phyloP scores from a whole-genome alignment of 2,113 vertebrate species.

The Takifugu flavidus region DNA sequence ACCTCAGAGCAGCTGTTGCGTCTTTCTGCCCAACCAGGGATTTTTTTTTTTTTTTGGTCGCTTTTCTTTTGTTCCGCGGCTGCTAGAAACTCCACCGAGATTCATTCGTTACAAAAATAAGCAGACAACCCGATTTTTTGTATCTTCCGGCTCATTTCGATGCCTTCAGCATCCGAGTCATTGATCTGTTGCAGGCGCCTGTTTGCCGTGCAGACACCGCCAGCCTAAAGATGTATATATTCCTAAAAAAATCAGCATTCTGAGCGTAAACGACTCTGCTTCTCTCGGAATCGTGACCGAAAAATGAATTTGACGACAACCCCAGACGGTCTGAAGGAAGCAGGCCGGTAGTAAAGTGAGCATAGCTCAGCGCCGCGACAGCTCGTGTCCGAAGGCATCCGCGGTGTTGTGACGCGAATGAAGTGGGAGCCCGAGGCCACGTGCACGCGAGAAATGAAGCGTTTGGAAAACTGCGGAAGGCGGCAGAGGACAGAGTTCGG shows the following conservation, averaged over 20 bases:
- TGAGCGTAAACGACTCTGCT: constrained; percentile 27
- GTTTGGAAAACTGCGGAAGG: constrained; percentile 30
- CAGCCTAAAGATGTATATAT: too few species aligned
- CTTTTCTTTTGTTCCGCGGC: constrained; percentile 30
- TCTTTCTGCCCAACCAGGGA: constrained; percentile 2
- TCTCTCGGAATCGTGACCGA: constrained; percentile 37
- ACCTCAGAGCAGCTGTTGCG: constrained; percentile 26
- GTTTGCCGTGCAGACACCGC: constrained; percentile 17
- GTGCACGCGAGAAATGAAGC: constrained; percentile 31
- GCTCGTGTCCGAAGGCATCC: constrained; percentile 48
- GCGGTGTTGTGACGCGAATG: constrained; percentile 50
- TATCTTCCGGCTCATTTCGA: constrained; percentile 50
- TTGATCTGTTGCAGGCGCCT: constrained; percentile 54
- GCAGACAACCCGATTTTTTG: constrained; percentile 21
- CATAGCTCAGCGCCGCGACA: constrained; percentile 16
- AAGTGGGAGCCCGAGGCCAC: constrained; percentile 44
- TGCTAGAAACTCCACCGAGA: constrained; percentile 19
- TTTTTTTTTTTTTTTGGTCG: not conserved
- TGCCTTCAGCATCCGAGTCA: constrained; percentile 41
- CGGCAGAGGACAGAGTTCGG: too few species aligned
- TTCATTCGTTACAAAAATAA: constrained; percentile 47
- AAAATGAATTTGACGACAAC: constrained; percentile 12
- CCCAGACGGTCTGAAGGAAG: constrained; percentile 20
- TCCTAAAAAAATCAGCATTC: constrained; percentile 10
- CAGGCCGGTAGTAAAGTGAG: constrained; percentile 26